Evolutionary conservation across 1,140 invertebrate species (phyloP), one percentile per base, ranked within the genome.

Genomic region (Heliconius hermathena): DNA sequence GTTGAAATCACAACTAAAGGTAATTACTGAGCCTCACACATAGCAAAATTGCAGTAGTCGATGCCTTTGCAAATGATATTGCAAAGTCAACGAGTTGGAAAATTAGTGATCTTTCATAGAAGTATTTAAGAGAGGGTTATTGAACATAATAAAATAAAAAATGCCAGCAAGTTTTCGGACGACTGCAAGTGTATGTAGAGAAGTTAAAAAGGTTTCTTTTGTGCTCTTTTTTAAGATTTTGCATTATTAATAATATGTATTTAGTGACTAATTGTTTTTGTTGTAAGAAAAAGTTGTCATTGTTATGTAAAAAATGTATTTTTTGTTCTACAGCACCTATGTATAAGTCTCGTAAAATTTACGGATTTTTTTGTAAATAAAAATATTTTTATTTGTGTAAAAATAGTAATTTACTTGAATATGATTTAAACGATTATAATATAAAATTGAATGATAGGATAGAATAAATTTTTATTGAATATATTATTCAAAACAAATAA

Each of bases 81-180:
- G 46, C 38, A 49, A 46, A 73, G n/a, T 73, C 72, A 73, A 49
- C 26, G 72, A 73, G 41, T 46, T 73, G 72, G 46, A 73, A 73
- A 73, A 73, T 73, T 73, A 73, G 5, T 29, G 72, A 26, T 20
- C 41, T 33, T 73, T 73, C 72, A 73, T 46, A 49, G 72, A 73
- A 73, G 46, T 49, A 20, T 73, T 73, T 52, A 52, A 22, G 38
- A 73, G 60, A 66, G 60, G 60, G 60, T 54, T 41, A n/a, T 54
- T 36, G 22, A 52, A 36, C 8, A 36, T 57, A 18, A 8, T 38
- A 18, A 52, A 20, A 20, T 52, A 20, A 76, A 66, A 38, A 66
- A 76, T 13, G 74, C 49, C 54, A 20, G 36, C 26, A 74, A 76
- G 57, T 13, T 66, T 26, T 66, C 60, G 13, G 26, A 29, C 13